These are phyloP conservation scores for Stomatorhinus walkeri DNA, from an alignment of 2,797 vertebrate genomes.

Conservation along the genomic window DNA sequence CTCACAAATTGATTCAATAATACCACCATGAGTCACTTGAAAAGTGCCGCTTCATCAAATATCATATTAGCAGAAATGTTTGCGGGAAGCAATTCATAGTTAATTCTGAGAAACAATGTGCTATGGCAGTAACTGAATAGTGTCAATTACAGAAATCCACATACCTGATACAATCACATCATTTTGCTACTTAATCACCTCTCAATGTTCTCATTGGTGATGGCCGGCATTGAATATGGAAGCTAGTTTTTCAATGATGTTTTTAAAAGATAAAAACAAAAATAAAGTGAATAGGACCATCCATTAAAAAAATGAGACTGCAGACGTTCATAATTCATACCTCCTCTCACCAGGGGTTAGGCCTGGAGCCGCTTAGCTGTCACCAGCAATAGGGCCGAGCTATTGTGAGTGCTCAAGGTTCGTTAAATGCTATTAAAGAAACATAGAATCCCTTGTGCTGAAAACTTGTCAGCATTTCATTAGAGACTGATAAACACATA, in stretches of 20 bases:
- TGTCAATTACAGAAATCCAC: not conserved
- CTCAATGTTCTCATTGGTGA: not conserved
- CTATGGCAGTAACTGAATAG: not conserved
- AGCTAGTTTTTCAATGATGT: not conserved
- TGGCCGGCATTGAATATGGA: not conserved
- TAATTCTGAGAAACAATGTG: slow-evolving; percentile 6
- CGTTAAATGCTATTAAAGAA: slow-evolving; percentile 65
- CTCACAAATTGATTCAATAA: not conserved
- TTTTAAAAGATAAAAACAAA: slow-evolving; percentile 31
- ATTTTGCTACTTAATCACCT: not conserved
- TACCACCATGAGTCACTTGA: slow-evolving; percentile 4
- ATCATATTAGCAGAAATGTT: slow-evolving; percentile 1
- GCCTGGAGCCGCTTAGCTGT: slow-evolving; percentile 51
- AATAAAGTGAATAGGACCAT: slow-evolving; percentile 35
- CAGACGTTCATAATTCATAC: slow-evolving; percentile 59
- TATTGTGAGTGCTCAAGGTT: slow-evolving; percentile 57
- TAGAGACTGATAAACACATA: slow-evolving; percentile 66
- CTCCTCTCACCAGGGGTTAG: slow-evolving; percentile 56
- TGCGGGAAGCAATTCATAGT: not conserved
- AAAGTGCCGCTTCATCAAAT: slow-evolving; percentile 9
- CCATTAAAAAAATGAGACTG: slow-evolving; percentile 26
- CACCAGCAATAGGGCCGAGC: slow-evolving; percentile 56
- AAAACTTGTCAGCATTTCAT: slow-evolving; percentile 64
- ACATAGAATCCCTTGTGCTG: slow-evolving; percentile 52
- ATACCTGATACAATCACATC: not conserved